A percentile compares a stretch with the other conserved stretches of the same genome.
Evolutionary conservation across 2,888 invertebrate species (phyloP).

Genomic region (Archaeoteleia sp.): DNA sequence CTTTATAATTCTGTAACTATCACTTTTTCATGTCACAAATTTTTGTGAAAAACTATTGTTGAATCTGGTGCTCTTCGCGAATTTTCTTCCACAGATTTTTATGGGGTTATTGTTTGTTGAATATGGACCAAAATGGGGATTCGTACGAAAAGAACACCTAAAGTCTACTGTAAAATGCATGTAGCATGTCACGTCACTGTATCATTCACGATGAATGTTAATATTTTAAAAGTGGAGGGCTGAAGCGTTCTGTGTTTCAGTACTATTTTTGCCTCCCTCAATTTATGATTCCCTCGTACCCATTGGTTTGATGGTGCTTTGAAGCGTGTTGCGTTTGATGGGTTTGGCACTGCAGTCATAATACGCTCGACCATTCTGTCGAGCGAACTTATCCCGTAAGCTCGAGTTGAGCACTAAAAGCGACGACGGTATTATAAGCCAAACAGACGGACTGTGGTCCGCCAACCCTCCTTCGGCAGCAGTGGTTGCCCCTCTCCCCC

Average conservation of each 20-base stretch:
- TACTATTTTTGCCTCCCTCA: slow-evolving; percentile 14
- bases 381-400: slow-evolving; percentile 25
- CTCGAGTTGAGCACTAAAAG: slow-evolving; percentile 12
- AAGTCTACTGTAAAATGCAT: too few species aligned
- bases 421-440: slow-evolving; percentile 28
- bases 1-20: too few species aligned
- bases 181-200: background rate
- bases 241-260: slow-evolving; percentile 2
- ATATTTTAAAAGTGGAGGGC: slow-evolving; percentile 1
- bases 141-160: too few species aligned
- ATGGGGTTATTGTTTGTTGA: too few species aligned
- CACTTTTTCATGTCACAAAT: too few species aligned
- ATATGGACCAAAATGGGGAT: too few species aligned
- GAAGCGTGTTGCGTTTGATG: slow-evolving; percentile 65
- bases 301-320: slow-evolving; percentile 59
- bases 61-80: too few species aligned
- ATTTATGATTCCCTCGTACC: slow-evolving; percentile 7
- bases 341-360: slow-evolving; percentile 63
- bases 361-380: slow-evolving; percentile 45
- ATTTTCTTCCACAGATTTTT: too few species aligned
- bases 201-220: background rate
- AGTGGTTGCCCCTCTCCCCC: background rate
- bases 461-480: slow-evolving; percentile 10
- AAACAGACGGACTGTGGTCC: slow-evolving; percentile 38
- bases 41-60: too few species aligned